Base-by-base conservation (phyloP, 2,113 vertebrate genomes). In the Taxidea taxus region DNA sequence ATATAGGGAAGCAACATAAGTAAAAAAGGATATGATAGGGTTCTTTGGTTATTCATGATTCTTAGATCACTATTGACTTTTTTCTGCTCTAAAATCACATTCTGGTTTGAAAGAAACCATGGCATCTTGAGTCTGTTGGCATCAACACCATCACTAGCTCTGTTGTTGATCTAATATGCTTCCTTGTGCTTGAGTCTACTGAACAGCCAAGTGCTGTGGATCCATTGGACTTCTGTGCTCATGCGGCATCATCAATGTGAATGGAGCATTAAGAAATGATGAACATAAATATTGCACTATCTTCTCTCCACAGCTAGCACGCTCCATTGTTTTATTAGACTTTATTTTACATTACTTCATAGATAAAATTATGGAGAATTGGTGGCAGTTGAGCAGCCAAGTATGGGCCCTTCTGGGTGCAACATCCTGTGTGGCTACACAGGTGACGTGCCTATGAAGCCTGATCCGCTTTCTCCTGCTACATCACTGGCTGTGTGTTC, bases 161-260 rank as follows among this genome's bases (percentile, higher is more conserved):
- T n/a, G 25, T 0, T 16, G 14, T 13, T 0, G 7, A 12, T 56
- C 47, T 10, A 34, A 25, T 3, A 2, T 7, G 3, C 27, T 31
- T 39, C 15, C 47, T 29, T 37, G 58, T 34, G 23, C 37, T 75
- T 47, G 64, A 66, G 68, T 29, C 23, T 95, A 11, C 29, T 23
- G 37, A 44, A 10, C 54, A 54, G 20, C 47, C 37, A 11, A 21
- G 29, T 11, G 2, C 1, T 4, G 2, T 51, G 39, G 49, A 6
- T 15, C 49, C 60, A 12, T 11, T n/a, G 27, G 14, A 11, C n/a
- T 44, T 62, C 77, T 27, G 47, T 37, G 44, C n/a, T 58, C 37
- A n/a, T 4, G 34, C 6, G 16, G 16, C 23, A 62, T 4, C 62
- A 39, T 4, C 4, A 81, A 4, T 29, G 3, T 54, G 75, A 77